Percentiles rank a stretch among this genome's conserved stretches.
Evolutionary conservation across 2,797 vertebrate genomes (phyloP).

Genomic region (Orientallactaga sibirica): DNA sequence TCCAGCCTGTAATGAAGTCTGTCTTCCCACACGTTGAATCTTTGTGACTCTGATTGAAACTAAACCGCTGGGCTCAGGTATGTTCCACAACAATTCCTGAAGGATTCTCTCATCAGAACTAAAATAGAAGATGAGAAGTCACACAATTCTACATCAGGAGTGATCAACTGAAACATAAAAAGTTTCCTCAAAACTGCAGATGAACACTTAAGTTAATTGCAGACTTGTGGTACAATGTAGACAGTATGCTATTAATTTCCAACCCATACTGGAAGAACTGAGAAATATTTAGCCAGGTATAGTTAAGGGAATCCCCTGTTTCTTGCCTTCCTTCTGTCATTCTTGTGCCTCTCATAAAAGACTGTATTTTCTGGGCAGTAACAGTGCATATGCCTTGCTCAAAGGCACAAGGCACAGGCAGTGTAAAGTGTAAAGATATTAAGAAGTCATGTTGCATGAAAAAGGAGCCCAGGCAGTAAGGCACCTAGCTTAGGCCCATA

Average conservation of each 20-base stretch:
- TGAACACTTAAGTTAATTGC: not conserved
- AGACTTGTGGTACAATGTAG: not conserved
- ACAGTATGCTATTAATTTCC: slow-evolving; percentile 18
- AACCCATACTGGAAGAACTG: not conserved
- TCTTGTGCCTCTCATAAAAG: not conserved
- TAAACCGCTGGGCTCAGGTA: not conserved
- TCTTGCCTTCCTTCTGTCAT: not conserved
- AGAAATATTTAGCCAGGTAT: not conserved
- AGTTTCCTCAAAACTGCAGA: not conserved
- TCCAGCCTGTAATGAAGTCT: not conserved
- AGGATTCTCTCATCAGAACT: not conserved
- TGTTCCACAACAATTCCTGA: not conserved
- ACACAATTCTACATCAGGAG: not conserved
- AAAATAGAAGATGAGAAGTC: not conserved
- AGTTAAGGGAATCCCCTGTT: not conserved
- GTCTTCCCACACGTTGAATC: not conserved
- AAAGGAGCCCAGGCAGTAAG: not conserved
- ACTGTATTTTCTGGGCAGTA: not conserved
- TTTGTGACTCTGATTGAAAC: not conserved
- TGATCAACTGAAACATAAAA: not conserved
- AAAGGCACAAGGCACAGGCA: too few species aligned
- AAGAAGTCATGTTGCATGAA: not conserved
- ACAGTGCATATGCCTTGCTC: not conserved
- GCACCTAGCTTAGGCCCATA: not conserved
- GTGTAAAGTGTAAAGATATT: not conserved